Evolutionary conservation across 2,888 invertebrate genomes (phyloP).

Genomic region (Amorpha juglandis): DNA sequence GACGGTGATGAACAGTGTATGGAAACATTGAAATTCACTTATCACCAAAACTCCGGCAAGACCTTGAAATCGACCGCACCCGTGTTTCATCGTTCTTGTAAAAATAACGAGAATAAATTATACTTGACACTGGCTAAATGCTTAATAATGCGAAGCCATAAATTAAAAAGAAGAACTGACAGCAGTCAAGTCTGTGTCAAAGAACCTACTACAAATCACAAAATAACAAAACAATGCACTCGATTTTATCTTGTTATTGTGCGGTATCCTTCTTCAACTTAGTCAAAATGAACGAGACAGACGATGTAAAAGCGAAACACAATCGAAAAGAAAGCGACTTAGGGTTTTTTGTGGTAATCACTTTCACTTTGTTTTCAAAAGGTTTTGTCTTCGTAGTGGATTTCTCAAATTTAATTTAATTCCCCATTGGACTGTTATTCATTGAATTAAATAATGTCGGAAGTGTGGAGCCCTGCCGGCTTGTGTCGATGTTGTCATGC

Average conservation of each 20-base stretch:
- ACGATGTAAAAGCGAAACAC: not conserved
- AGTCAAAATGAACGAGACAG: not conserved
- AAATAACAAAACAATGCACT: not conserved
- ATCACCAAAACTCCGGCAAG: too few relatives aligned
- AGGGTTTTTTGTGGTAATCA: slow-evolving; percentile 3
- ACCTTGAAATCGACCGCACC: too few relatives aligned
- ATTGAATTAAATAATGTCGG: slow-evolving; percentile 47
- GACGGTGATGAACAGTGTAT: too few relatives aligned
- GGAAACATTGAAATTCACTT: too few relatives aligned
- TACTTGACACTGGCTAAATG: too few relatives aligned
- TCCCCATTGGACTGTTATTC: not conserved
- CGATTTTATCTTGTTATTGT: not conserved
- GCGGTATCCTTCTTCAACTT: not conserved
- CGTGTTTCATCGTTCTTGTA: too few relatives aligned
- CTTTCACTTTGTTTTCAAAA: slow-evolving; percentile 21
- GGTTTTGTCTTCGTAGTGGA: slow-evolving; percentile 15
- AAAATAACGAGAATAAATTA: too few relatives aligned
- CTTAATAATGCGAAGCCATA: too few relatives aligned
- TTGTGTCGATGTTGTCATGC: slow-evolving; percentile 72
- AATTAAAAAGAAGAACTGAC: too few relatives aligned
- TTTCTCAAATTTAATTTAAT: not conserved
- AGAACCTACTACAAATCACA: not conserved
- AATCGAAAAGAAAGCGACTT: slow-evolving; percentile 10
- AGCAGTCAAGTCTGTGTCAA: too few relatives aligned
- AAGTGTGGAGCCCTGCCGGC: slow-evolving; percentile 48